Percentiles rank a stretch among this genome's conserved stretches.
phyloP scores from a whole-genome alignment of 1,140 invertebrate species.

The Asobara japonica region DNA sequence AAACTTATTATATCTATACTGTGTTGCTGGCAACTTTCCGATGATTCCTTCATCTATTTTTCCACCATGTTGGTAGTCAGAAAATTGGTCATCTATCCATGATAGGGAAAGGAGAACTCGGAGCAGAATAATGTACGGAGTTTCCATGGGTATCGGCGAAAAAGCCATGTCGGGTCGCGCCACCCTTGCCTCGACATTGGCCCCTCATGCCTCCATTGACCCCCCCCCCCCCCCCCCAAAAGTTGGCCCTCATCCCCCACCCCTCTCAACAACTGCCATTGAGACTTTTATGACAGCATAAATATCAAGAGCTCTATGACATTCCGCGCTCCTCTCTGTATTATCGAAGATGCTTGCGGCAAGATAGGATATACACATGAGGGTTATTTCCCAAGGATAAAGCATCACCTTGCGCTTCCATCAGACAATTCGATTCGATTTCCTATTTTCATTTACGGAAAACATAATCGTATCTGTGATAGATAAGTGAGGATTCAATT shows the following conservation, averaged over 20 bases:
- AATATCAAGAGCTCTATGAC: constrained; percentile 63
- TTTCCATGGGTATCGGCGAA: not conserved
- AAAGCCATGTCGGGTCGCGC: constrained; percentile 14
- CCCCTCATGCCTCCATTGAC: constrained; percentile 53
- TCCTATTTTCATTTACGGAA: not conserved
- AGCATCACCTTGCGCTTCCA: not conserved
- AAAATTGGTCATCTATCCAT: constrained; percentile 58
- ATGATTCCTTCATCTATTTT: no score
- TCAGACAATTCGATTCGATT: constrained; percentile 5
- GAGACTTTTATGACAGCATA: constrained; percentile 64
- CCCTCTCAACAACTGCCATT: constrained; percentile 46
- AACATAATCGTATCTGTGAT: not conserved
- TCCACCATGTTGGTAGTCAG: constrained; percentile 58
- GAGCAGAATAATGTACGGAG: not conserved
- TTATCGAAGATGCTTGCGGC: constrained; percentile 59
- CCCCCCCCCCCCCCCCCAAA: no score
- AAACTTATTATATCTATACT: no score
- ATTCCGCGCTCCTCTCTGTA: constrained; percentile 44
- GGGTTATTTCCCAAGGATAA: constrained; percentile 16
- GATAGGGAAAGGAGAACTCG: constrained; percentile 32
- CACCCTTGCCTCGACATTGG: constrained; percentile 22
- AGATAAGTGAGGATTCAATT: not conserved
- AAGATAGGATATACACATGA: constrained; percentile 33
- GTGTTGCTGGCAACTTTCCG: no score
- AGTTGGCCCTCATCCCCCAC: constrained; percentile 56